Evolutionary conservation across 2,888 invertebrate genomes (phyloP).

Genomic region (Stenichneumon culpator): DNA sequence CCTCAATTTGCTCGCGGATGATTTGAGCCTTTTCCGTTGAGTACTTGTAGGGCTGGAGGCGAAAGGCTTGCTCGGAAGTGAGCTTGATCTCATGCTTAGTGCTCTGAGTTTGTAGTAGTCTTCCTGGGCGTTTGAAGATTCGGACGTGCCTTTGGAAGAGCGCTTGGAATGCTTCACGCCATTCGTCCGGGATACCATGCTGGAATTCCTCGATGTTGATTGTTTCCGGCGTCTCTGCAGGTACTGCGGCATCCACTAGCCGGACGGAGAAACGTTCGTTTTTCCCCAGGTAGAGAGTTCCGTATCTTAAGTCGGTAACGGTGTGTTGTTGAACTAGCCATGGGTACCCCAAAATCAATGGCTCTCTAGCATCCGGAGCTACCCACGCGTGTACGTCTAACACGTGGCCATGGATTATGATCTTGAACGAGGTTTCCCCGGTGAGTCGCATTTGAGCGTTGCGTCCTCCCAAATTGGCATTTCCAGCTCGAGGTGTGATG

Average conservation of each 20-base stretch:
- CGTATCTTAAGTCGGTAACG: slow-evolving; percentile 29
- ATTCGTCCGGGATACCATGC: background rate
- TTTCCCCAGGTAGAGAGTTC: no score
- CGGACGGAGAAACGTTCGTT: no score
- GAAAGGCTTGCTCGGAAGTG: slow-evolving; percentile 26
- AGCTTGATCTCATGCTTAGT: slow-evolving; percentile 51
- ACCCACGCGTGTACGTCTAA: no score
- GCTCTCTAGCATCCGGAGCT: no score
- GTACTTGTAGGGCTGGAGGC: slow-evolving; percentile 39
- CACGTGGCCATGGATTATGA: background rate
- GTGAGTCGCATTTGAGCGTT: no score
- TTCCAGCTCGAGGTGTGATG: no score
- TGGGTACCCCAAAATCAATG: slow-evolving; percentile 48
- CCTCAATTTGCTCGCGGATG: no score
- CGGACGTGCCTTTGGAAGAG: background rate
- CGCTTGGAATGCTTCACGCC: background rate
- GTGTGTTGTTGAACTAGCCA: slow-evolving; percentile 50
- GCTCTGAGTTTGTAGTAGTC: background rate
- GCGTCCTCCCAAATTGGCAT: no score
- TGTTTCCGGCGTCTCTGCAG: no score
- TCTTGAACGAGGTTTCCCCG: no score
- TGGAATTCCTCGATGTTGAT: no score
- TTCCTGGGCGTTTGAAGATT: background rate
- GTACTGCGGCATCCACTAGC: no score
- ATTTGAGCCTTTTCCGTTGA: slow-evolving; percentile 39